These are phyloP conservation scores for Bunonema sp. DNA, from an alignment of 2,888 invertebrate species.

Conservation along the genomic window DNA sequence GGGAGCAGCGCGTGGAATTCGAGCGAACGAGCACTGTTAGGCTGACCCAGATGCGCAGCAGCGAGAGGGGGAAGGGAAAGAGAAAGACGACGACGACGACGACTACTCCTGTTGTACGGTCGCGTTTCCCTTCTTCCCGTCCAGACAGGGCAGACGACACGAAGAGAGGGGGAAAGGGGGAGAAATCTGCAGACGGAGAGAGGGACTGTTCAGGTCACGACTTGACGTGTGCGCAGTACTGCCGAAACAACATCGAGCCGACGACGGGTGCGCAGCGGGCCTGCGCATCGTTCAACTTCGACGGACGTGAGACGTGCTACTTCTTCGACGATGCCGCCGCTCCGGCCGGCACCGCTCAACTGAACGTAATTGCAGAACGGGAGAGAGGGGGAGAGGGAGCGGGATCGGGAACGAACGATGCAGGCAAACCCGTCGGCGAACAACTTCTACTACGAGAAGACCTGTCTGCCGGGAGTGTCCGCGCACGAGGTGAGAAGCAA, in stretches of 20 bases:
- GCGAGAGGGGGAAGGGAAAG: background rate
- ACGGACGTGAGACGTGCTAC: constrained; percentile 45
- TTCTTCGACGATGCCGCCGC: constrained; percentile 45
- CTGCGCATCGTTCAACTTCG: constrained; percentile 44
- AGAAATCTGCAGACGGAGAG: constrained; percentile 1
- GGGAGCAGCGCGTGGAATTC: no score
- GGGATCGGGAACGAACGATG: background rate
- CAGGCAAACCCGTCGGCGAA: constrained; percentile 40
- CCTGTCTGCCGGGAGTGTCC: constrained; percentile 44
- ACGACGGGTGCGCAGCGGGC: constrained; percentile 43
- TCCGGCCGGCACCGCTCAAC: constrained; percentile 15
- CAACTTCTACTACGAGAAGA: constrained; percentile 46
- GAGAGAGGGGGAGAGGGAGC: background rate
- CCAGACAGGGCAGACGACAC: no score
- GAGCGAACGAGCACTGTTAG: no score
- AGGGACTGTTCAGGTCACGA: constrained; percentile 42
- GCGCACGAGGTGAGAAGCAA: constrained; percentile 43
- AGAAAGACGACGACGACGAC: background rate
- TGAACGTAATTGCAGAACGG: background rate
- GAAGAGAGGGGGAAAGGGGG: no score
- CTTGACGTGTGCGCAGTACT: constrained; percentile 43
- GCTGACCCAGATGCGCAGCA: background rate
- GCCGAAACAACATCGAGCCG: constrained; percentile 43
- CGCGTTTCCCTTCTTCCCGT: background rate
- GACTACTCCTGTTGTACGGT: background rate